These are phyloP conservation scores for Tyto alba DNA, from an alignment of 2,113 vertebrate species.

Conservation along the genomic window DNA sequence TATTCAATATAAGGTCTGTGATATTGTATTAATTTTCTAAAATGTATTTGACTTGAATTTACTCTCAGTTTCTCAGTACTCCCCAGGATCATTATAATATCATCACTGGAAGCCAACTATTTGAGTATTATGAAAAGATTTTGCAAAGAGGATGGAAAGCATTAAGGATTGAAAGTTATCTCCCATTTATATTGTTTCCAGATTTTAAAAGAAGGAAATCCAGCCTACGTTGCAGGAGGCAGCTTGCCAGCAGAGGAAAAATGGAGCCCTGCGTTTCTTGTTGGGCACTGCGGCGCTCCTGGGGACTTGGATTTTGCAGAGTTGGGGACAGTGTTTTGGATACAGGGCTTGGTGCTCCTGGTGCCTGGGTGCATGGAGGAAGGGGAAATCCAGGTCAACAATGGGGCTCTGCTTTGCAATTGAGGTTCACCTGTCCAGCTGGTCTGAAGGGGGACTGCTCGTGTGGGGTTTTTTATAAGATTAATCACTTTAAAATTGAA, in stretches of 20 bases:
- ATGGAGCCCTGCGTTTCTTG: neutral
- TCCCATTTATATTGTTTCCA: constrained; percentile 23
- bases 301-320: neutral
- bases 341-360: neutral
- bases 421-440: neutral
- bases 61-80: constrained; percentile 49
- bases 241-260: neutral
- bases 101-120: constrained; percentile 63
- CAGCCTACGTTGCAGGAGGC: neutral
- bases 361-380: neutral
- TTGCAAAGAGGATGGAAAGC: constrained; percentile 57
- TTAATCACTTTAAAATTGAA: neutral
- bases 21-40: constrained; percentile 68
- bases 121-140: constrained; percentile 63
- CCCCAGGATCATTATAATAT: constrained; percentile 65
- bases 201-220: constrained; percentile 2
- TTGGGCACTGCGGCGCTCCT: neutral
- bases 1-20: constrained; percentile 62
- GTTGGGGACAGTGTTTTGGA: neutral
- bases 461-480: neutral
- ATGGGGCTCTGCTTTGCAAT: neutral
- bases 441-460: neutral
- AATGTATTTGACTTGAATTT: constrained; percentile 69
- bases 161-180: constrained; percentile 51
- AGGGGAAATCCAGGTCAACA: neutral